These are phyloP conservation scores for Diglossa brunneiventris DNA, from an alignment of 2,113 vertebrate species.

Conservation along the genomic window DNA sequence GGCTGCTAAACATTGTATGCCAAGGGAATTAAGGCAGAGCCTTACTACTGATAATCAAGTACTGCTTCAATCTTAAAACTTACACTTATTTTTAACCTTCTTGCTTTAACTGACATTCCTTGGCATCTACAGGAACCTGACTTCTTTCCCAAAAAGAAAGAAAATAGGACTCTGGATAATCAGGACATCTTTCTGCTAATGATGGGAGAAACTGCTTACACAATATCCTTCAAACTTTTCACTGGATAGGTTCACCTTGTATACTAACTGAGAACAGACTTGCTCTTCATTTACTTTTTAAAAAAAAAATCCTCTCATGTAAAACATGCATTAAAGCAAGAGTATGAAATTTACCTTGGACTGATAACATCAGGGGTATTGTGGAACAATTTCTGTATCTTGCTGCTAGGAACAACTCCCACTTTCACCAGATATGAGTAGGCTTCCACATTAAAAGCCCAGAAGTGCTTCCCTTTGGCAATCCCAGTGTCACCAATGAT, in stretches of 20 bases:
- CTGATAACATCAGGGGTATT: conserved; percentile 87
- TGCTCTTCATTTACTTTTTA: neutral
- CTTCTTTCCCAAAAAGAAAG: neutral
- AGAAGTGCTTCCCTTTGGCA: conserved; percentile 90
- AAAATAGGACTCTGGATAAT: neutral
- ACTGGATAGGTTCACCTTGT: neutral
- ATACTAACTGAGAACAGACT: neutral
- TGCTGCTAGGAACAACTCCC: conserved; percentile 89
- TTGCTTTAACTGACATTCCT: neutral
- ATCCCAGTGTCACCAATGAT: conserved; percentile 91
- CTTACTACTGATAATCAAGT: neutral
- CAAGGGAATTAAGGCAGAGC: neutral
- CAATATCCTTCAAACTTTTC: neutral
- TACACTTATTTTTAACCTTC: neutral
- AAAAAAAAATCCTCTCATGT: neutral
- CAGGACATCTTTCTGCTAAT: neutral
- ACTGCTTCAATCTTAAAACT: neutral
- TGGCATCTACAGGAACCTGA: neutral
- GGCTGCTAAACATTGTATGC: neutral
- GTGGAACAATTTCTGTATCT: conserved; percentile 92
- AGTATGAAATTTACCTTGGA: conserved; percentile 83
- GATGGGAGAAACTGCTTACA: neutral
- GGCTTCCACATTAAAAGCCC: conserved; percentile 89
- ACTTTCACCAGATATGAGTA: conserved; percentile 93
- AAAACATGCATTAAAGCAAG: neutral